These are phyloP conservation scores for Palaemon carinicauda DNA, from an alignment of 1,140 invertebrate genomes.

Conservation along the genomic window DNA sequence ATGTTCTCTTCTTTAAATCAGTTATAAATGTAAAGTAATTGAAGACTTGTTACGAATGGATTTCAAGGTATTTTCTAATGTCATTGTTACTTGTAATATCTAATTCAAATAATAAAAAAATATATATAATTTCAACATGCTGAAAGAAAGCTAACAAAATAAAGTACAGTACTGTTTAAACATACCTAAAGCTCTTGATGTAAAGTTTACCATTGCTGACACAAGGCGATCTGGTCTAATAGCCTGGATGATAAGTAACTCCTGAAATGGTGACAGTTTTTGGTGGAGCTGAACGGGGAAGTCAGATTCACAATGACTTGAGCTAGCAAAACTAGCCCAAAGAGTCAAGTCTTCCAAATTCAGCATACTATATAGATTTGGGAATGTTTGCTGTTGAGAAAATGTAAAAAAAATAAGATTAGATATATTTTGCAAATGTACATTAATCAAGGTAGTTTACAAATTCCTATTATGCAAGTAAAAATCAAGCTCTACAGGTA, in stretches of 20 bases:
- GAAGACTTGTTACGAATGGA: no score
- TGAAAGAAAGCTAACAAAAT: neutral
- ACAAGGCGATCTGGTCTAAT: conserved; percentile 83
- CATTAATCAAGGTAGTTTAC: no score
- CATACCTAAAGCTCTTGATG: conserved; percentile 73
- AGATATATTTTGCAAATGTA: no score
- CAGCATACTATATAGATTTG: conserved; percentile 73
- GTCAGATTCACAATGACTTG: conserved; percentile 70
- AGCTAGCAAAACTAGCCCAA: conserved; percentile 76
- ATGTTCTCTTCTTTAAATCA: no score
- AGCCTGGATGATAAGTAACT: conserved; percentile 82
- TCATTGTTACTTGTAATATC: no score
- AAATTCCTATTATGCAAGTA: no score
- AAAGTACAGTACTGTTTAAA: conserved; percentile 56
- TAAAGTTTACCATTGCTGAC: conserved; percentile 76
- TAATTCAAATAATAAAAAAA: no score
- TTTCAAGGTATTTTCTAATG: no score
- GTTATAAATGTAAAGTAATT: no score
- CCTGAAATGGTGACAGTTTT: conserved; percentile 79
- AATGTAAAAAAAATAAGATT: neutral
- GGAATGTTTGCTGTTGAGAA: conserved; percentile 65
- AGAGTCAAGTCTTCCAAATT: conserved; percentile 71
- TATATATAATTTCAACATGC: no score
- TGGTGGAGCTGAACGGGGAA: conserved; percentile 69
- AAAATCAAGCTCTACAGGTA: no score